Conservation (phyloP, 92 coral and sea anemone genomes). For the Epizoanthus illoricatus region DNA sequence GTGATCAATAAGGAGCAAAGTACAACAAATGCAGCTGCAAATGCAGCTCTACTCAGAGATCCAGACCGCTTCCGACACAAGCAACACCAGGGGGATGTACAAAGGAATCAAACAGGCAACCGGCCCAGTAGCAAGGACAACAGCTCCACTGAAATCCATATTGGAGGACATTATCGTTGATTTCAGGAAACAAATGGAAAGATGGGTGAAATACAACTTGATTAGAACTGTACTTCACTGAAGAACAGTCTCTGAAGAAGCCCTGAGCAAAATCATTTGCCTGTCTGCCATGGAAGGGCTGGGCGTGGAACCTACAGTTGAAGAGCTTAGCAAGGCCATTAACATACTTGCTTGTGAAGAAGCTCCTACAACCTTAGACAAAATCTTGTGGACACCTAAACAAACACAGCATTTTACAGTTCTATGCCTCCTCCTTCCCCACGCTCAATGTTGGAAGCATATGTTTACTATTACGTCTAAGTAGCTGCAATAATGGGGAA, state of each 20-base stretch:
- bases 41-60: constrained; percentile 22
- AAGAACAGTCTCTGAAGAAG: background rate
- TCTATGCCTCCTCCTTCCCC: no score
- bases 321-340: background rate
- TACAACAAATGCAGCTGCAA: no score
- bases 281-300: background rate
- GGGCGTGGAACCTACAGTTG: background rate
- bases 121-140: background rate
- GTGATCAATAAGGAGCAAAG: no score
- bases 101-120: constrained; percentile 33
- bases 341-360: background rate
- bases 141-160: constrained; percentile 20
- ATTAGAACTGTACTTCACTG: background rate
- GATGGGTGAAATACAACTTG: constrained; percentile 17
- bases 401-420: no score
- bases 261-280: background rate
- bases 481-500: no score
- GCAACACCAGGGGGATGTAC: constrained; percentile 38
- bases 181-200: constrained; percentile 27
- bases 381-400: no score
- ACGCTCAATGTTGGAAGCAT: no score
- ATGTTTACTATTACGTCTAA: no score
- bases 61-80: constrained; percentile 35
- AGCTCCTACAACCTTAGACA: background rate
- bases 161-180: background rate